Base-by-base conservation (phyloP, 2,888 invertebrate species). In the Frankliniella fusca region DNA sequence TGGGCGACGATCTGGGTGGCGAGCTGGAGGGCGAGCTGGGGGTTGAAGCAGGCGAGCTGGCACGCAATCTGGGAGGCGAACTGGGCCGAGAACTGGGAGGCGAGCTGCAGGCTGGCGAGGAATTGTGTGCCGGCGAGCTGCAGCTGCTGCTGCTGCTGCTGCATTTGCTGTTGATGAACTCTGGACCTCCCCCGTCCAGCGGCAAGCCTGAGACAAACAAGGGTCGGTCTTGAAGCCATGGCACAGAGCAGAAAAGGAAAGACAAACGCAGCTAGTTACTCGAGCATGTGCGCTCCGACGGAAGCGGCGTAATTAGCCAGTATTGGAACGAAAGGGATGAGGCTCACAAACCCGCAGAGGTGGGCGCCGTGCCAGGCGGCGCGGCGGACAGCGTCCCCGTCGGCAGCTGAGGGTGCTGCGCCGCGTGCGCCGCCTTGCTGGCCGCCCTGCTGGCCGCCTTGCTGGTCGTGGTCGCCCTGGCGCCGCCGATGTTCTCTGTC, bases 281-380 rank as follows among this genome's bases (percentile, higher is more conserved):
- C 54, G 7, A 54, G 54, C 12, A 54, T 5, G 54, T 2, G 15
- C 54, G 54, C 2, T 18, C 54, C 54, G 15, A 2, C 54, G 54
- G 54, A 54, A 38, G 38, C 38, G 3, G 5, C 38, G 38, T 38
- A 5, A 38, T 38, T 38, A 38, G 38, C 38, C 38, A 38, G 5
- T 38, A 38, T 38, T 5, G 38, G 5, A 38, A 38, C 38, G 5
- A 38, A 61, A 11, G 61, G 20, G 5, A 27, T 27, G 70, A 76
- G 27, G 70, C 70, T 76, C 70, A 76, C 70, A 76, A 76, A 76
- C 70, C 70, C 70, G 70, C 70, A 76, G 70, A 20, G n/a, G 70
- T 76, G 70, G 23, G 27, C 5, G 70, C 70, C 70, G n/a, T 27
- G 70, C 10, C 27, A 15, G 70, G 9, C 70, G 9, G 70, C 70